Base-by-base conservation (phyloP, 2,797 vertebrate genomes). In the Nannoperca obscura region DNA sequence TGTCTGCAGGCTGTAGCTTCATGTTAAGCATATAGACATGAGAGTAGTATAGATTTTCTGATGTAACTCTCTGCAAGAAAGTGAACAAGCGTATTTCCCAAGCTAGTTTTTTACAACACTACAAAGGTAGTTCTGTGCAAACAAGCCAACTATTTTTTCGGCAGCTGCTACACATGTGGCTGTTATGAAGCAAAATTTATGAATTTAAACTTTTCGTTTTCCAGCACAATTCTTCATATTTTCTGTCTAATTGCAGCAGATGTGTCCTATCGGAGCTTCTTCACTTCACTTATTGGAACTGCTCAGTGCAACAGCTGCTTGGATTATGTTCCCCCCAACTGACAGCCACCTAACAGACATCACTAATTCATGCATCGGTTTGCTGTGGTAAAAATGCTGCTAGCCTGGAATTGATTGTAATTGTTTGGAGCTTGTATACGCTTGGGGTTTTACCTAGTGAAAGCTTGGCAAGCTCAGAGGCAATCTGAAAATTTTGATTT, bases 271-370 rank as follows among this genome's bases (percentile, higher is more conserved):
- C 30, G 32, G 63, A 36, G 55, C 55, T 38, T 50, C 68, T 46
- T 82, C 64, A 52, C 42, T 78, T 71, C 44, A 70, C 40, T 73
- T 80, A 60, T 63, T 79, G 55, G 71, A 88, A 34, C 44, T 53
- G 62, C 62, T 80, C 72, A 80, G 78, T 71, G 73, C 73, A 86
- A 77, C 88, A 92, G 83, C 89, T 87, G 88, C 87, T 83, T 80
- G 72, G 67, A 87, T 90, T 84, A 66, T 63, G 20, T 40, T 64
- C 36, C 70, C 70, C 71, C 76, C 59, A 68, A 32, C 85, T 85
- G 84, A 89, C 68, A 86, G 70, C 62, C 74, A 67, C 62, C 58
- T 71, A 80, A 74, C 74, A 84, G 71, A 85, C 82, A 83, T 81
- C 68, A 78, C 76, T 77, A 81, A 90, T 85, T 80, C 74, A 70